phyloP scores from a whole-genome alignment of 92 coral and sea anemone genomes.

The Meandrina meandrites region DNA sequence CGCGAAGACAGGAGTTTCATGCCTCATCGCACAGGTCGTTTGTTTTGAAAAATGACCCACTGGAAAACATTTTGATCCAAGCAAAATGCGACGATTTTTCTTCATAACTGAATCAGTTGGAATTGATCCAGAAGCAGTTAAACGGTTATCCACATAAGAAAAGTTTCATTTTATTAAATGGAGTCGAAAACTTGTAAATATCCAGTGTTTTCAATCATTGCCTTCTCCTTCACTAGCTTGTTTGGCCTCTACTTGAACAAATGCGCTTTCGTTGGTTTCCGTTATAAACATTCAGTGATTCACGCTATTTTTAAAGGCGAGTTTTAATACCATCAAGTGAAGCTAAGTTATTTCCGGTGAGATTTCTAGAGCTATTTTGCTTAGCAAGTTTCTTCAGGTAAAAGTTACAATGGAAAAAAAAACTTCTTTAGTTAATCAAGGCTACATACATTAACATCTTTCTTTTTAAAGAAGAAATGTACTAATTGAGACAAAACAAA shows the following conservation, averaged over 20 bases:
- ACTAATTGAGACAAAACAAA: neutral
- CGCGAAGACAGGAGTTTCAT: neutral
- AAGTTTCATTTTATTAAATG: neutral
- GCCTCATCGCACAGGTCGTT: neutral
- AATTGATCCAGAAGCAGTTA: neutral
- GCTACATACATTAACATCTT: too few species aligned
- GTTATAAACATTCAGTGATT: too few species aligned
- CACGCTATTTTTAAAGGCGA: neutral
- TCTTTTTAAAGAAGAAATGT: neutral
- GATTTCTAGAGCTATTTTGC: neutral
- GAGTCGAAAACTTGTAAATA: neutral
- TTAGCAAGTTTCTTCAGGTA: slow-evolving; percentile 1
- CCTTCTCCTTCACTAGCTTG: neutral
- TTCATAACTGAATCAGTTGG: neutral
- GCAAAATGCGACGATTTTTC: neutral
- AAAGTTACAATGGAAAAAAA: neutral
- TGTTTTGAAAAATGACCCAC: slow-evolving; percentile 27
- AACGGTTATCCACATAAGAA: too few species aligned
- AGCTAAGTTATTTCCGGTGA: neutral
- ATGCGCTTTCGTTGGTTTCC: neutral
- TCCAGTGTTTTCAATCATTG: neutral
- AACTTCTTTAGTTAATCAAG: neutral
- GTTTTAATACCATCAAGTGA: too few species aligned
- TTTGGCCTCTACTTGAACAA: neutral
- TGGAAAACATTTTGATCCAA: neutral